phyloP scores from a whole-genome alignment of 2,797 vertebrate species.

The Mergus octosetaceus region DNA sequence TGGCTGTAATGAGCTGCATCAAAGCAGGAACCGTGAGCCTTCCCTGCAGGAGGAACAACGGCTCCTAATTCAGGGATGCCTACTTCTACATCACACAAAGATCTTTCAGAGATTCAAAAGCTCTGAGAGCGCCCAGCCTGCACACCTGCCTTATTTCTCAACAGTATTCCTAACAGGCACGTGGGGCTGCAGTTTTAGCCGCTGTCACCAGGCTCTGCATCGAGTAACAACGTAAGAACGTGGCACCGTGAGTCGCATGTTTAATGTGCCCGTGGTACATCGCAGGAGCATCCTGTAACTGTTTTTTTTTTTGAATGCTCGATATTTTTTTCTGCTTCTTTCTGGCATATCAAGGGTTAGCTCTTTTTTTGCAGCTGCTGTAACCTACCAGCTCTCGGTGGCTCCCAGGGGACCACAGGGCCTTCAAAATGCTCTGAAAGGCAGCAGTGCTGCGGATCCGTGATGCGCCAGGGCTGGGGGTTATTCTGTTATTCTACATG shows the following conservation, averaged over 20 bases:
- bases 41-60: background rate
- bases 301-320: background rate
- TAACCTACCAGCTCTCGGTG: accelerated
- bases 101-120: background rate
- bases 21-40: background rate
- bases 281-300: accelerated
- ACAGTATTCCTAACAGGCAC: background rate
- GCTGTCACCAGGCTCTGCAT: background rate
- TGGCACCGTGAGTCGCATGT: background rate
- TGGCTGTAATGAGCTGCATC: constrained; percentile 37
- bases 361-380: background rate
- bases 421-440: accelerated
- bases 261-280: accelerated
- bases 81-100: background rate
- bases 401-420: background rate
- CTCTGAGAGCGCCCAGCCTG: background rate
- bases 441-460: accelerated
- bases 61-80: background rate
- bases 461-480: background rate
- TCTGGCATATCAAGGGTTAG: background rate
- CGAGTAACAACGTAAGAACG: accelerated
- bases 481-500: accelerated
- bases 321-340: background rate
- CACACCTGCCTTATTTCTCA: background rate
- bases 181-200: background rate